Evolutionary conservation across 2,888 invertebrate genomes (phyloP), one percentile per base, ranked within the genome.

Genomic region (Terebella lapidaria): DNA sequence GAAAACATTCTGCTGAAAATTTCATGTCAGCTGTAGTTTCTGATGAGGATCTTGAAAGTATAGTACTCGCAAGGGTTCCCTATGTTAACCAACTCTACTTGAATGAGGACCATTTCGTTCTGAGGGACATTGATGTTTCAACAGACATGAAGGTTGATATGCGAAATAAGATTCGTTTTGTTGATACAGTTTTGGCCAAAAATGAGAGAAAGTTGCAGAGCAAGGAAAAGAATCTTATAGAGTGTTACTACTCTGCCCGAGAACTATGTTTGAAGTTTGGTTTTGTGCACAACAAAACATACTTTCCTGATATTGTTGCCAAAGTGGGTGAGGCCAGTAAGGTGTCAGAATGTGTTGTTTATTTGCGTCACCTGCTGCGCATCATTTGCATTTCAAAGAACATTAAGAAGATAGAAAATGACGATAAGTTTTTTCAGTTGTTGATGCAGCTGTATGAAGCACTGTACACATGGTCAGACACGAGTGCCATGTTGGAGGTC

Each of bases 361-460:
- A 60, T 27, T 56, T 68, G 47, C 57, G 63, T 18, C 68, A 68
- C 54, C 60, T 68, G 29, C 54, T 68, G n/a, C 57, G 68, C n/a
- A 53, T 67, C 10, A 62, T 68, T 60, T 64, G 62, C 56, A 60
- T 59, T 22, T 51, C 45, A 3, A 54, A 53, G 51, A 58, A 67
- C 56, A 56, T 65, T 27, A 61, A 59, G 47, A 61, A 64, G 45
- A n/a, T 65, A 27, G 66, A 67, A 26, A 57, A 45, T 10, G 68
- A 68, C 28, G 67, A 67, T 35, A 62, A 66, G 30, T 68, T 68
- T 52, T 61, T 58, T 30, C 59, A 63, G 42, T 66, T 67, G 45
- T 45, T 68, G 30, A 61, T 58, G 65, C 62, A 63, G 54, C 61
- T 65, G 10, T 60, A 66, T 26, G 67, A 67, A 28, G 47, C 60